These are phyloP conservation scores for Eumacrocentrus americanus DNA, from an alignment of 2,888 invertebrate species.

Conservation along the genomic window DNA sequence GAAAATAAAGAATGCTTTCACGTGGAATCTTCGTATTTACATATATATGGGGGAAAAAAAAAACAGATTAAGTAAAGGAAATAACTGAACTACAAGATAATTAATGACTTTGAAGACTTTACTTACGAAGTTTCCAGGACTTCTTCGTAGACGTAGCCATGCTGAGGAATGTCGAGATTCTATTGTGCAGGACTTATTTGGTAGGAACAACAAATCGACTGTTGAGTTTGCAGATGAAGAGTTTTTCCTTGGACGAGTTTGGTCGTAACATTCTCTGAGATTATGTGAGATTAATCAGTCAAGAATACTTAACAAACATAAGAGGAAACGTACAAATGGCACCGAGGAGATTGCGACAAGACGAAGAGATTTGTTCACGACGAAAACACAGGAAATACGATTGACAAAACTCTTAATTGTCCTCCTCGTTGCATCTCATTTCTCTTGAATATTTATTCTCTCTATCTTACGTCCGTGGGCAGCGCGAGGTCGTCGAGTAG, in stretches of 20 bases:
- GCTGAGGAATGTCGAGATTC: slow-evolving; percentile 43
- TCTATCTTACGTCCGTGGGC: slow-evolving; percentile 32
- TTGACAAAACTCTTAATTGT: slow-evolving; percentile 16
- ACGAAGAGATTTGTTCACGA: not conserved
- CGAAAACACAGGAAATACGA: slow-evolving; percentile 2
- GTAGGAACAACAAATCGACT: slow-evolving; percentile 53
- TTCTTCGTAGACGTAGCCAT: slow-evolving; percentile 67
- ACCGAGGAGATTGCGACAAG: not conserved
- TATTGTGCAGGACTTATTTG: slow-evolving; percentile 55
- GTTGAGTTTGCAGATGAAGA: slow-evolving; percentile 45
- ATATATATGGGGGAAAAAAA: slow-evolving; percentile 5
- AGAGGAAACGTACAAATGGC: slow-evolving; percentile 1
- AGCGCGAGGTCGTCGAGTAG: slow-evolving; percentile 36
- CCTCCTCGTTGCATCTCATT: slow-evolving; percentile 49
- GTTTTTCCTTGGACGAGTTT: slow-evolving; percentile 48
- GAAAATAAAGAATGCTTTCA: slow-evolving; percentile 45
- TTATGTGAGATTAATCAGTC: not conserved
- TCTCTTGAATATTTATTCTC: slow-evolving; percentile 40
- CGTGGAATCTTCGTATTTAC: not conserved
- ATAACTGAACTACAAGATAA: not conserved
- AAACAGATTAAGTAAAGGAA: not conserved
- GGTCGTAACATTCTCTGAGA: slow-evolving; percentile 43
- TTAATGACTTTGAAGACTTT: not conserved
- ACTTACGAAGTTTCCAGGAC: slow-evolving; percentile 74
- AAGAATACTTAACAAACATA: not conserved